Percentiles rank a stretch among this genome's conserved stretches.
Conservation (phyloP, 2,888 invertebrate genomes). For the Hirtodrosophila duncani region DNA sequence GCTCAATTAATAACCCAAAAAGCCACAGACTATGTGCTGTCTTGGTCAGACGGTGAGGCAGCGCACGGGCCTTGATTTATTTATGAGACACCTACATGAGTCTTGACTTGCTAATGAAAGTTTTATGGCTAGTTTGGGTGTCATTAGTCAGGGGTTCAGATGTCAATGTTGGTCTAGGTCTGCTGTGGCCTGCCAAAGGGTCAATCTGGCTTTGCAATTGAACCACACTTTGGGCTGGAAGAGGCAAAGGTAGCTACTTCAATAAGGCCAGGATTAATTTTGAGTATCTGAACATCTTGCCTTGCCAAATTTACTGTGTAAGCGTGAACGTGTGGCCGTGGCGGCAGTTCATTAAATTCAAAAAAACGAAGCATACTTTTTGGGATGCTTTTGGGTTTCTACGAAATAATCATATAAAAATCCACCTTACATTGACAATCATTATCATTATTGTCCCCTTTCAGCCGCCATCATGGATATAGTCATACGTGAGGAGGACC, state of each 20-base stretch:
- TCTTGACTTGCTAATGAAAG: conserved; percentile 49
- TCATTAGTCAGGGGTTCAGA: conserved; percentile 38
- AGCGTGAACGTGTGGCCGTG: too few relatives aligned
- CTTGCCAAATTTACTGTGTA: too few relatives aligned
- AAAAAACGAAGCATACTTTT: too few relatives aligned
- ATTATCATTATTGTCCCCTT: neutral
- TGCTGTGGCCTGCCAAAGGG: too few relatives aligned
- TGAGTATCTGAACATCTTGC: too few relatives aligned
- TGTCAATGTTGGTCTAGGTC: conserved; percentile 3
- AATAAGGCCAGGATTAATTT: too few relatives aligned
- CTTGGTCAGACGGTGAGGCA: conserved; percentile 3
- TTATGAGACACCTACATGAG: conserved; percentile 37
- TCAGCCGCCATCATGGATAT: conserved; percentile 70
- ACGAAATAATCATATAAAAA: too few relatives aligned
- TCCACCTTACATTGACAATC: too few relatives aligned
- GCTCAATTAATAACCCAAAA: conserved; percentile 60
- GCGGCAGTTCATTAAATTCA: too few relatives aligned
- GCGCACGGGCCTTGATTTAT: conserved; percentile 50
- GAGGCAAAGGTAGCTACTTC: too few relatives aligned
- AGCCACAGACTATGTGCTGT: conserved; percentile 3
- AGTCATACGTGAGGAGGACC: conserved; percentile 76
- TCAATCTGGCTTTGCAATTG: conserved; percentile 34
- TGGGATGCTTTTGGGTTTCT: too few relatives aligned
- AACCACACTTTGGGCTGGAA: conserved; percentile 24
- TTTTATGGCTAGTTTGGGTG: conserved; percentile 51